These are phyloP conservation scores for Drosophila demipolita DNA, from an alignment of 2,888 invertebrate species.

Conservation along the genomic window DNA sequence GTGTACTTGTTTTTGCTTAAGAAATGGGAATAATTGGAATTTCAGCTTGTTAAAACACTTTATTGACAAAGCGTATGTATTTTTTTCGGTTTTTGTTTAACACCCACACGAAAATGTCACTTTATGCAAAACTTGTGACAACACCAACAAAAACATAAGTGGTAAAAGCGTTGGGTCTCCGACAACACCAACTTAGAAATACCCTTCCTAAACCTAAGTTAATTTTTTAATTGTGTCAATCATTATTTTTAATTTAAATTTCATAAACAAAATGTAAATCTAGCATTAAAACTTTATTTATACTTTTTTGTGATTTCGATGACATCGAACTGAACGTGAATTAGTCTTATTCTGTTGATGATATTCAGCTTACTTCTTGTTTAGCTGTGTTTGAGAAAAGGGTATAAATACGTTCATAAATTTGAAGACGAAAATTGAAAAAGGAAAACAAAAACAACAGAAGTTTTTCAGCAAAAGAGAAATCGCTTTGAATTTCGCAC, in stretches of 20 bases:
- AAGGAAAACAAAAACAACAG: conserved; percentile 12
- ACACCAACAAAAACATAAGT: conserved; percentile 24
- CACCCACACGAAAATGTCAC: conserved; percentile 53
- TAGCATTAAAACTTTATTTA: not conserved
- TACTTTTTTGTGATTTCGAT: not conserved
- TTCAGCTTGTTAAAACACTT: not conserved
- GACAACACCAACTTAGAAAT: not conserved
- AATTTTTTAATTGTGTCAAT: not conserved
- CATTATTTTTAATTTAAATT: not conserved
- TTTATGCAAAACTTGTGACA: conserved; percentile 36
- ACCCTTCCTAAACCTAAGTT: not conserved
- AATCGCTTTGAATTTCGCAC: conserved; percentile 58
- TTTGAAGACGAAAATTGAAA: conserved; percentile 7
- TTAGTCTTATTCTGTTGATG: not conserved
- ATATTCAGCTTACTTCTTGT: not conserved
- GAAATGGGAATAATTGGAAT: not conserved
- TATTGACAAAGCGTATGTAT: not conserved
- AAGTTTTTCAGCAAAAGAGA: conserved; percentile 53
- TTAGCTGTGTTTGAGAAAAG: not conserved
- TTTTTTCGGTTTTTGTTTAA: conserved; percentile 18
- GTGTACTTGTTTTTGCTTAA: not conserved
- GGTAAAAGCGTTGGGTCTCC: not conserved
- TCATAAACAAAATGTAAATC: not conserved
- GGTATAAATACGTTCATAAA: not conserved
- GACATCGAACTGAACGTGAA: not conserved